Evolutionary conservation across 2,888 invertebrate genomes (phyloP).

Genomic region (Octodonta nipae): DNA sequence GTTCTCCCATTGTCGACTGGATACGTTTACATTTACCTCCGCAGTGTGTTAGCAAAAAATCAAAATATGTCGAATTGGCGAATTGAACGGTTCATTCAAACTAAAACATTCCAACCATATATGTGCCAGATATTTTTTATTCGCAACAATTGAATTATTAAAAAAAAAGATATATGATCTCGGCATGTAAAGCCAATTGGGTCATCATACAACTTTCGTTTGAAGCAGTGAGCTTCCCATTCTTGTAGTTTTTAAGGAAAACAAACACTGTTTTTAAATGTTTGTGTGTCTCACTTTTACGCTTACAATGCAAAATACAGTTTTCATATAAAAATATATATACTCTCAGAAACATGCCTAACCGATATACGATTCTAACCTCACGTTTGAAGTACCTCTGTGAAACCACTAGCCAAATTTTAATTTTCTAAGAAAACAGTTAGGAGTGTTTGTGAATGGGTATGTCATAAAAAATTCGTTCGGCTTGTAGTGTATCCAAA

Average conservation of each 20-base stretch:
- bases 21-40: slow-evolving; percentile 14
- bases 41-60: neutral
- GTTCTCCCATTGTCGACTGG: slow-evolving; percentile 13
- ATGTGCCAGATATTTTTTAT: slow-evolving; percentile 49
- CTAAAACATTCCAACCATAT: slow-evolving; percentile 48
- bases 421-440: slow-evolving; percentile 13
- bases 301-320: slow-evolving; percentile 29
- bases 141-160: slow-evolving; percentile 31
- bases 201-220: slow-evolving; percentile 23
- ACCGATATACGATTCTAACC: slow-evolving; percentile 13
- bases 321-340: too few species aligned
- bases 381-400: slow-evolving; percentile 16
- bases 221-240: slow-evolving; percentile 22
- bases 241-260: slow-evolving; percentile 26
- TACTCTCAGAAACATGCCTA: slow-evolving; percentile 14
- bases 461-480: slow-evolving; percentile 15
- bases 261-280: slow-evolving; percentile 36
- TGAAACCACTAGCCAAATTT: slow-evolving; percentile 16
- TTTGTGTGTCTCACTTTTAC: slow-evolving; percentile 37
- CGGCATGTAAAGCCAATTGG: slow-evolving; percentile 14
- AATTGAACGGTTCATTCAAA: slow-evolving; percentile 18
- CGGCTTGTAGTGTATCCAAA: slow-evolving; percentile 17
- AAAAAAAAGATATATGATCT: slow-evolving; percentile 22
- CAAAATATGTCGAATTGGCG: neutral
- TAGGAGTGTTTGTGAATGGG: slow-evolving; percentile 13